A percentile compares a stretch with the other conserved stretches of the same genome.
Conservation (phyloP, 2,797 vertebrate species). For the Nasua narica region DNA sequence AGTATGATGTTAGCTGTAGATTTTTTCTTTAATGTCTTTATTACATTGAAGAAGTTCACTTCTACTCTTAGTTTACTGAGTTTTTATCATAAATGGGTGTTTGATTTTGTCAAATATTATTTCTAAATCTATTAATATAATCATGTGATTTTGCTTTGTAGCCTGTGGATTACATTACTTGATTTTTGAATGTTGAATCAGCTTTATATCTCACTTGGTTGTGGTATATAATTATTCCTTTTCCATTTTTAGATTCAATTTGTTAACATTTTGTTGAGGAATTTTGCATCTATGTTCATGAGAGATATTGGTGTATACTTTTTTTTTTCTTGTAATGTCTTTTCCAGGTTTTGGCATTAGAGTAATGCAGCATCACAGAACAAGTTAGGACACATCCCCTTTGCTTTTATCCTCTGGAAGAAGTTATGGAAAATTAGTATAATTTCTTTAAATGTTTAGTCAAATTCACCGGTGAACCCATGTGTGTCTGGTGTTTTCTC, state of each 20-base stretch:
- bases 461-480: not conserved
- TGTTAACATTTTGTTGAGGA: not conserved
- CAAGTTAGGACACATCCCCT: not conserved
- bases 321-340: not conserved
- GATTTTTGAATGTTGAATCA: not conserved
- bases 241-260: not conserved
- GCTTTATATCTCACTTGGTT: not conserved
- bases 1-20: not conserved
- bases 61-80: not conserved
- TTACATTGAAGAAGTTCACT: not conserved
- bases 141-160: not conserved
- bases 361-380: not conserved
- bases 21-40: not conserved
- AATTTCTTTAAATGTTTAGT: not conserved
- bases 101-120: not conserved
- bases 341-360: not conserved
- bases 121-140: not conserved
- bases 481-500: not conserved
- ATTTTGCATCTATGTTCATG: not conserved
- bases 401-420: not conserved
- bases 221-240: not conserved
- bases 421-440: not conserved
- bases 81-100: not conserved
- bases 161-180: not conserved
- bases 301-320: not conserved